phyloP scores from a whole-genome alignment of 2,888 invertebrate species.

The Drosophila merina region DNA sequence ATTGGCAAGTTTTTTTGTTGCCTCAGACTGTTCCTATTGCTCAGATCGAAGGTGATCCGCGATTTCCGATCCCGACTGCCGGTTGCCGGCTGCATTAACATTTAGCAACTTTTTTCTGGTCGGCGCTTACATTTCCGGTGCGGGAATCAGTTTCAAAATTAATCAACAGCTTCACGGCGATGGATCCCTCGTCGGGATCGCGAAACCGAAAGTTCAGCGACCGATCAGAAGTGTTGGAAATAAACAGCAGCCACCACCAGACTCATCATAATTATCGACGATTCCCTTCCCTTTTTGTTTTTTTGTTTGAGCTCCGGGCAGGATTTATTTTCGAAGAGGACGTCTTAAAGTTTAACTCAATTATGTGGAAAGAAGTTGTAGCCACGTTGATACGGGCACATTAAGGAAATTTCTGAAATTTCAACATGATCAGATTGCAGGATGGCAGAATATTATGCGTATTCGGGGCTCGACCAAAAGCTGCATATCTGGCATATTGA shows the following conservation, averaged over 20 bases:
- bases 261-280: slow-evolving; percentile 74
- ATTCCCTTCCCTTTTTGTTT: slow-evolving; percentile 25
- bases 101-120: slow-evolving; percentile 64
- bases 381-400: slow-evolving; percentile 20
- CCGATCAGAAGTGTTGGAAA: slow-evolving; percentile 21
- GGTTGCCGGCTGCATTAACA: slow-evolving; percentile 62
- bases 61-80: slow-evolving; percentile 6
- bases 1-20: slow-evolving; percentile 7
- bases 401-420: slow-evolving; percentile 29
- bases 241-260: slow-evolving; percentile 18
- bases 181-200: slow-evolving; percentile 42
- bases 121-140: slow-evolving; percentile 73
- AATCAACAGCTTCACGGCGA: slow-evolving; percentile 78
- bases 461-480: slow-evolving; percentile 1
- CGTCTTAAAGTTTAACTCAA: slow-evolving; percentile 45
- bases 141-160: slow-evolving; percentile 58
- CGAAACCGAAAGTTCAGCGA: slow-evolving; percentile 49
- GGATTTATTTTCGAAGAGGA: slow-evolving; percentile 55
- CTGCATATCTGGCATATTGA: slow-evolving; percentile 24
- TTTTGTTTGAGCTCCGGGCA: slow-evolving; percentile 17
- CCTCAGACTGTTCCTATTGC: slow-evolving; percentile 55
- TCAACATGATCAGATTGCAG: slow-evolving; percentile 19
- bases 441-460: background rate
- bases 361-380: slow-evolving; percentile 43
- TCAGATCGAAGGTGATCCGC: slow-evolving; percentile 20